Evolutionary conservation across 2,797 vertebrate genomes (phyloP), one percentile per base, ranked within the genome.

Genomic region (Lophius americanus): DNA sequence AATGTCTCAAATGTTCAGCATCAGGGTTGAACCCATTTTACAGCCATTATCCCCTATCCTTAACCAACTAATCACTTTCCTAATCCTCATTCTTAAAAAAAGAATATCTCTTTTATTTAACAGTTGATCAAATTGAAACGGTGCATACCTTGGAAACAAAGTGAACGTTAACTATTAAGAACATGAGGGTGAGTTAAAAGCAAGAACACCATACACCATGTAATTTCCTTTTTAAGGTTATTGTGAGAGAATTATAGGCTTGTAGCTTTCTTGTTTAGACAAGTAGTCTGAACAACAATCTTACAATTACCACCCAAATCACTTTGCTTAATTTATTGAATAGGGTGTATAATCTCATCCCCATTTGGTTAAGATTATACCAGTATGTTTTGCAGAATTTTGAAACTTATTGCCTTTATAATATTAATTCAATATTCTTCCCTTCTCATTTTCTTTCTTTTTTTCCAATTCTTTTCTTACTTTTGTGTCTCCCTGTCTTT

Each of bases 141-240:
- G 11, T 32, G 41, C 11, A 23, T 23, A 23, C 33, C 4, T 53
- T 51, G 3, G 12, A 39, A 42, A 47, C 43, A 51, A 64, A 64
- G n/a, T 60, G 9, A 23, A 23, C 67, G 39, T 42, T 53, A 44
- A 44, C 42, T 60, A 43, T 61, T 57, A 66, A 63, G 35, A 53
- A 35, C 14, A 44, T 9, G 13, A 68, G 5, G 13, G 51, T 7
- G 33, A 58, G n/a, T 71, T 57, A 58, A 82, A 70, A 60, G 9
- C 51, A 64, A 64, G 51, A 62, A 58, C 47, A 44, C 44, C 63
- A 64, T 0, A 1, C 13, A 68, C 9, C 63, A 43, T 78, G 43
- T 75, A 41, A 81, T 82, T 83, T 73, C 75, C 57, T 75, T 64
- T 38, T 68, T 52, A 48, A 64, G 41, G 39, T 73, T 68, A 75